Evolutionary conservation across 2,113 vertebrate species (phyloP).

Genomic region (Pica pica): DNA sequence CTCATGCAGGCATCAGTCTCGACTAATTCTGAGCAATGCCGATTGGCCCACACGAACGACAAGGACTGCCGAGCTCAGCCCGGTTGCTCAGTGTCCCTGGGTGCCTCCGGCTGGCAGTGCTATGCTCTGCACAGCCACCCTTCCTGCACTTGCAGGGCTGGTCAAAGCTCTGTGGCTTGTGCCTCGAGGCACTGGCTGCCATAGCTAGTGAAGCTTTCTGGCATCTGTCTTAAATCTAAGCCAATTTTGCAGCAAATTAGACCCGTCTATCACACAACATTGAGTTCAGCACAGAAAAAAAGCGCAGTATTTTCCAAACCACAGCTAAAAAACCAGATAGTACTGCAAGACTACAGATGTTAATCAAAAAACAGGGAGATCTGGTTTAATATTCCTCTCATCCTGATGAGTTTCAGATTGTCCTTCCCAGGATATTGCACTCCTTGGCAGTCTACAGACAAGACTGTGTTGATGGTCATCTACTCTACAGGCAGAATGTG

Average conservation of each 20-base stretch:
- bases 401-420: neutral
- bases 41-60: neutral
- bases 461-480: neutral
- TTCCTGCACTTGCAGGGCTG: neutral
- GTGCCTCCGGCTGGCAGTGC: neutral
- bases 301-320: neutral
- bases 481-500: neutral
- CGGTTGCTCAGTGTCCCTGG: neutral
- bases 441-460: neutral
- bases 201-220: neutral
- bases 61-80: neutral
- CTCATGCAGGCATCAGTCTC: neutral
- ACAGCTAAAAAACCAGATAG: neutral
- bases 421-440: neutral
- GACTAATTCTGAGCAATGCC: neutral
- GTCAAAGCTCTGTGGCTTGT: neutral
- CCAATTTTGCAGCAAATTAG: neutral
- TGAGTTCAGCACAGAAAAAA: neutral
- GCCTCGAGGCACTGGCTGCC: neutral
- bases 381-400: neutral
- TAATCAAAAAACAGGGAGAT: neutral
- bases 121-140: neutral
- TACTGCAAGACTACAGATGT: neutral
- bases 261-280: neutral
- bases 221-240: neutral